These are phyloP conservation scores for Pantherophis vulpinus DNA, from an alignment of 2,797 vertebrate species.

Conservation along the genomic window DNA sequence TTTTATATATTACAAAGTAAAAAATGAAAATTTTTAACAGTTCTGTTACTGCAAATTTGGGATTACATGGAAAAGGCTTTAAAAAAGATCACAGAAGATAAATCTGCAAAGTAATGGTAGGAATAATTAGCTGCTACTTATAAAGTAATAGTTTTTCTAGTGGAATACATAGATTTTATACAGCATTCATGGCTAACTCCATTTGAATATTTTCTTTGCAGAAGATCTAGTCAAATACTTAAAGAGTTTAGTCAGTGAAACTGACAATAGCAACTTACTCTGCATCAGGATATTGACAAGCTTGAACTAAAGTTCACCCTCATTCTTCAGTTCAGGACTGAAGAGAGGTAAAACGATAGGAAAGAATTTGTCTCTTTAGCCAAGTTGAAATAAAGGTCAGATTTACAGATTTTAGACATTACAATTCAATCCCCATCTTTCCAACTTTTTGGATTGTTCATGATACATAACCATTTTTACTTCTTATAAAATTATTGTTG, in stretches of 20 bases:
- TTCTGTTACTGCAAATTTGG: background rate
- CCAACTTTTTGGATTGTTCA: background rate
- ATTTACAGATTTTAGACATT: background rate
- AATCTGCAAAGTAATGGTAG: background rate
- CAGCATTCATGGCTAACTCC: background rate
- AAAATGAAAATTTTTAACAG: background rate
- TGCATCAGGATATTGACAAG: background rate
- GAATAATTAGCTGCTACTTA: background rate
- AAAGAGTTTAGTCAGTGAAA: background rate
- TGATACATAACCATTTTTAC: background rate
- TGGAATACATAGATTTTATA: background rate
- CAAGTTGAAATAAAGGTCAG: background rate
- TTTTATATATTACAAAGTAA: background rate
- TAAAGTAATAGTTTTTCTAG: background rate
- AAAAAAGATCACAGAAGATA: background rate
- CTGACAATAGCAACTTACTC: background rate
- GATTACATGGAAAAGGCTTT: background rate
- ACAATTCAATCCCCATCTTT: background rate
- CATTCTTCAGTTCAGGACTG: background rate
- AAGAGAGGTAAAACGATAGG: background rate
- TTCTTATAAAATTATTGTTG: background rate
- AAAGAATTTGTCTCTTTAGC: background rate
- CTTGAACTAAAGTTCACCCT: background rate
- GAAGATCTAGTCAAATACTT: background rate
- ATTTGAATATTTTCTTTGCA: background rate